Conservation (phyloP, 2,888 invertebrate species). For the Megalurothrips usitatus region DNA sequence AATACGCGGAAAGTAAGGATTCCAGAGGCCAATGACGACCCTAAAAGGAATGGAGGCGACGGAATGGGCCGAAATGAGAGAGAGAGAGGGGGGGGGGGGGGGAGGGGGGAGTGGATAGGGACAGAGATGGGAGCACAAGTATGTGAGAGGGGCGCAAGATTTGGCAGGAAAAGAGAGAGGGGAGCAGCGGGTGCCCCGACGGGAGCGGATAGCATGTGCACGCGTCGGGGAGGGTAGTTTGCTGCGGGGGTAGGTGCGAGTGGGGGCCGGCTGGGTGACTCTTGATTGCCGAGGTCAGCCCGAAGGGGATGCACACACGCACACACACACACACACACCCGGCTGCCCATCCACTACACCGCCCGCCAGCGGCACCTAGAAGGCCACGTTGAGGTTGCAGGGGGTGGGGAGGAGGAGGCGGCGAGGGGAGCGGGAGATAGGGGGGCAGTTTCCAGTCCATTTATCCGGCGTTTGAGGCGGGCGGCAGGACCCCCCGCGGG, state of each 20-base stretch:
- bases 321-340: neutral
- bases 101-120: neutral
- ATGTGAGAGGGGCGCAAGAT: neutral
- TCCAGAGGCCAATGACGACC: too few relatives aligned
- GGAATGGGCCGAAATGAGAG: neutral
- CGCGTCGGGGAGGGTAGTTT: neutral
- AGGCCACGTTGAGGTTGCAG: neutral
- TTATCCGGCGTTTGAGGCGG: slow-evolving; percentile 8
- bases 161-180: neutral
- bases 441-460: slow-evolving; percentile 4
- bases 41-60: too few relatives aligned
- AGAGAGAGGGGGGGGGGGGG: neutral
- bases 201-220: neutral
- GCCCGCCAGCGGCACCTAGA: neutral
- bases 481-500: neutral
- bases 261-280: neutral
- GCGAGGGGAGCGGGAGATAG: neutral
- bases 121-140: neutral
- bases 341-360: neutral
- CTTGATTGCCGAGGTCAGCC: slow-evolving; percentile 13
- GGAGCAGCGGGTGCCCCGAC: too few relatives aligned
- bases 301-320: neutral
- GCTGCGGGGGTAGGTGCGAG: neutral
- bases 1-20: too few relatives aligned
- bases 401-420: neutral